Percentiles rank a stretch among this genome's conserved stretches.
Evolutionary conservation across 1,140 invertebrate genomes (phyloP).

Genomic region (Aphidius ervi): DNA sequence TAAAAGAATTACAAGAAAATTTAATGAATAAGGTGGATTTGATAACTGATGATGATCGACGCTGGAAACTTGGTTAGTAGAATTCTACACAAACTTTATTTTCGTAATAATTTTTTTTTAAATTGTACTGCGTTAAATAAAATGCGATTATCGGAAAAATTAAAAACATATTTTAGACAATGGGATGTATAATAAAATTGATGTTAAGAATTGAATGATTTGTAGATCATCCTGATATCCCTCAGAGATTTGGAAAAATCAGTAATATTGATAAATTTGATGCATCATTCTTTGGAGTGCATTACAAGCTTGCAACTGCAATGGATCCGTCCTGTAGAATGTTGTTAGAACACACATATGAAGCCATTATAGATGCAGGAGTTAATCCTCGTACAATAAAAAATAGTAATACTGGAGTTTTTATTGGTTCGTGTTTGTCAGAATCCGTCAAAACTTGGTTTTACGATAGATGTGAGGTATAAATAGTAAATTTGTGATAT

Average conservation of each 20-base stretch:
- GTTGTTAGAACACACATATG: constrained; percentile 78
- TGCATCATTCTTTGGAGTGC: constrained; percentile 76
- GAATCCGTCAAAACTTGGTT: constrained; percentile 71
- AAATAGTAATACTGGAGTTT: constrained; percentile 75
- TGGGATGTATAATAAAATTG: no score
- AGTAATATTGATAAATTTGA: constrained; percentile 79
- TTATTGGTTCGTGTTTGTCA: constrained; percentile 74
- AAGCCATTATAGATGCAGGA: constrained; percentile 87
- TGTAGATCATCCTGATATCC: constrained; percentile 63
- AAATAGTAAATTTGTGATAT: no score
- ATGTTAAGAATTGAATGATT: not conserved
- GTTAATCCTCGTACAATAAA: constrained; percentile 52
- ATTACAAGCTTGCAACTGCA: constrained; percentile 75
- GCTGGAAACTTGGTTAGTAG: constrained; percentile 66
- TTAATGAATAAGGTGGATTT: constrained; percentile 75
- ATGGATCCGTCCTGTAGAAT: constrained; percentile 88
- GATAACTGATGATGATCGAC: constrained; percentile 69
- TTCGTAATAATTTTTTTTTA: not conserved
- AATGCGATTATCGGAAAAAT: no score
- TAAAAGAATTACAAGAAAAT: constrained; percentile 75
- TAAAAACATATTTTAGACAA: no score
- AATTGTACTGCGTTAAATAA: no score
- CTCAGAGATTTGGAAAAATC: constrained; percentile 73
- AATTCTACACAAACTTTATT: no score
- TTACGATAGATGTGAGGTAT: constrained; percentile 59